Evolutionary conservation across 2,888 invertebrate genomes (phyloP).

Genomic region (Notocelia uddmanniana): DNA sequence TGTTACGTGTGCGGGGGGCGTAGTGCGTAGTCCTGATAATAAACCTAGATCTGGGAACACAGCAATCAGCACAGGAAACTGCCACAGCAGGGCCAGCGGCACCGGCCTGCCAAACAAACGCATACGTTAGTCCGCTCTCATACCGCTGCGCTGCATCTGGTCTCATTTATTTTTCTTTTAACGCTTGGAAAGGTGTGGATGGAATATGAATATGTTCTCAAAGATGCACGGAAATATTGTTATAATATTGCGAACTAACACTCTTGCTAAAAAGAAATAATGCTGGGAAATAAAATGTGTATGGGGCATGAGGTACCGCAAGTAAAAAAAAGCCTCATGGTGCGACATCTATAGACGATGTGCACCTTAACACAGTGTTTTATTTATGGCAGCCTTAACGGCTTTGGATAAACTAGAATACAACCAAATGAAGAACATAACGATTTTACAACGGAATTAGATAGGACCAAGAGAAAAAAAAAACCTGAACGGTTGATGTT

Average conservation of each 20-base stretch:
- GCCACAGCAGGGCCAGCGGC: constrained; percentile 85
- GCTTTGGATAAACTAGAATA: too few species aligned
- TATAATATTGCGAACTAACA: too few species aligned
- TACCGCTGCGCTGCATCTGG: constrained; percentile 40
- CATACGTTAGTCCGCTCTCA: constrained; percentile 71
- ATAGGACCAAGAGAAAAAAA: background rate
- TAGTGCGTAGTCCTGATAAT: constrained; percentile 62
- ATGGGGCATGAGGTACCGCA: background rate
- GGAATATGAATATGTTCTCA: background rate
- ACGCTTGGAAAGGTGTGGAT: constrained; percentile 3
- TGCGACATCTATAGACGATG: too few species aligned
- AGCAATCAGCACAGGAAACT: constrained; percentile 83
- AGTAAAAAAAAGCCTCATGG: too few species aligned
- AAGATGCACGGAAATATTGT: background rate
- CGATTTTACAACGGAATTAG: background rate
- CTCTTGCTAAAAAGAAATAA: too few species aligned
- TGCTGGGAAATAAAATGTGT: background rate
- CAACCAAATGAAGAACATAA: too few species aligned
- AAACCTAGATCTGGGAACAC: constrained; percentile 83
- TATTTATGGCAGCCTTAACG: too few species aligned
- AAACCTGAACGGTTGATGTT: background rate
- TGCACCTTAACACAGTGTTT: too few species aligned
- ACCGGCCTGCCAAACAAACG: constrained; percentile 86
- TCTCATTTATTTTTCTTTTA: background rate
- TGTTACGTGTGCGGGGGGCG: constrained; percentile 61